Evolutionary conservation across 53 echinoderm and acorn worm genomes (phyloP).

Genomic region (Echinarachnius parma): DNA sequence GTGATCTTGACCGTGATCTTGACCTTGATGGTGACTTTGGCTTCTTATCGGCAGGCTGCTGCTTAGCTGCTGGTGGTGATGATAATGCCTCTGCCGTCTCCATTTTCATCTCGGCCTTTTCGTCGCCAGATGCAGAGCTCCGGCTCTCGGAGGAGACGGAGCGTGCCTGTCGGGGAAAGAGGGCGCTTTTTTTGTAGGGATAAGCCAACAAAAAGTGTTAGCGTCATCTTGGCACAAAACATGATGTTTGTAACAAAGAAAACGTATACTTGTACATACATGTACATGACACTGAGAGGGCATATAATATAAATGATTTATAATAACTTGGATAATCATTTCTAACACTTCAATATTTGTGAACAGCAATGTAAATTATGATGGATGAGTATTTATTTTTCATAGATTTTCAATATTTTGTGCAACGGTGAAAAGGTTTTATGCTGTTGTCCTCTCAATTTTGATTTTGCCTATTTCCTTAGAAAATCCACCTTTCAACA

Average conservation of each 20-base stretch:
- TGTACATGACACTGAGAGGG: no score
- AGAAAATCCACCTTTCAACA: no score
- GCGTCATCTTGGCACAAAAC: constrained; percentile 13
- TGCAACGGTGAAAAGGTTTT: no score
- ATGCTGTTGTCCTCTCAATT: no score
- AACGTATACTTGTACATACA: constrained; percentile 5
- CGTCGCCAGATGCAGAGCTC: constrained; percentile 16
- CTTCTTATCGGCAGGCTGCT: constrained; percentile 18
- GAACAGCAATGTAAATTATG: no score
- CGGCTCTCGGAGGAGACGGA: constrained; percentile 2
- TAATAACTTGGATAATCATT: no score
- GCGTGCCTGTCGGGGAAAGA: constrained; percentile 34
- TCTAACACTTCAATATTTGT: no score
- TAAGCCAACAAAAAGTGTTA: constrained; percentile 40
- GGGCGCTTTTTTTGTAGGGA: constrained; percentile 29
- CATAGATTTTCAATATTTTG: no score
- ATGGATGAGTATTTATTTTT: no score
- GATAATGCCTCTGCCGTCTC: background rate
- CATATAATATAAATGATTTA: no score
- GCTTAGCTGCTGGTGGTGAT: background rate
- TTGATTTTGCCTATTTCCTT: no score
- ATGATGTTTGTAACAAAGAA: background rate
- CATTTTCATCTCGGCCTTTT: background rate
- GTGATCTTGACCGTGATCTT: constrained; percentile 53
- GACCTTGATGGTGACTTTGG: constrained; percentile 39